These are phyloP conservation scores for Emesis furor DNA, from an alignment of 2,888 invertebrate genomes.

Conservation along the genomic window DNA sequence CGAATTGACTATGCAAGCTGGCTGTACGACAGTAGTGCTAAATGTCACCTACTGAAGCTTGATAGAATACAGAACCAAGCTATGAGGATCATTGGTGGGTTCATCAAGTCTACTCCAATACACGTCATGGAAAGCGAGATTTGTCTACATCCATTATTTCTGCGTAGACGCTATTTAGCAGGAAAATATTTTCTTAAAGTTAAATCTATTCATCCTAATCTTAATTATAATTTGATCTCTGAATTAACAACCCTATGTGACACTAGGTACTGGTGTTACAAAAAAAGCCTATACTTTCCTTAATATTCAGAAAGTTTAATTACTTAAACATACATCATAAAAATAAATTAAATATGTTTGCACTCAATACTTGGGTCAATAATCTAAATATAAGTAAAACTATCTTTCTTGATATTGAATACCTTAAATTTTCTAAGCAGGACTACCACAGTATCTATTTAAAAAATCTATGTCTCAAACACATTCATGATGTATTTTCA, in stretches of 20 bases:
- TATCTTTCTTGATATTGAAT: background rate
- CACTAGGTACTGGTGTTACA: background rate
- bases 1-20: no score
- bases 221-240: background rate
- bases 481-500: no score
- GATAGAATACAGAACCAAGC: no score
- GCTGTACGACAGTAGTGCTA: no score
- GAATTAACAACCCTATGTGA: background rate
- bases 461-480: background rate
- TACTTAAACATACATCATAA: background rate
- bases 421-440: background rate
- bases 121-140: no score
- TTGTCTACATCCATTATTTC: no score
- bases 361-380: background rate
- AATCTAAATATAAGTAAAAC: background rate
- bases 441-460: background rate
- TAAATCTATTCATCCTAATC: background rate
- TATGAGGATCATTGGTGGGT: no score
- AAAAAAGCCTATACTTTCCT: background rate
- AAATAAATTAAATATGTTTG: slow-evolving; percentile 7
- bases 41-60: no score
- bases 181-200: background rate
- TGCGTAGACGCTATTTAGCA: background rate
- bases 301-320: no score
- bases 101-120: no score